phyloP scores from a whole-genome alignment of 2,797 vertebrate genomes.

The Crocidura indochinensis region DNA sequence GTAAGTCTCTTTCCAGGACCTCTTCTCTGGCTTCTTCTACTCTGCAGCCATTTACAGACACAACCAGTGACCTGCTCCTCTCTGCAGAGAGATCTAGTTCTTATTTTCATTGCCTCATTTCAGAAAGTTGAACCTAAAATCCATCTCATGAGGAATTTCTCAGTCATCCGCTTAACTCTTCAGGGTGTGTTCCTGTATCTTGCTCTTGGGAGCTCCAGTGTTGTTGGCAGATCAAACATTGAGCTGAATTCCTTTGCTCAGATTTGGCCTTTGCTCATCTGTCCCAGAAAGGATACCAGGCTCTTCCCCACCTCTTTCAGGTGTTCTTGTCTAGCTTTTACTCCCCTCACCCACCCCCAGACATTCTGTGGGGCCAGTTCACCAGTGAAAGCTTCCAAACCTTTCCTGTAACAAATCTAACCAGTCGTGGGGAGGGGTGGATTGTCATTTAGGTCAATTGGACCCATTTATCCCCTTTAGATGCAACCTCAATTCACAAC shows the following conservation, averaged over 20 bases:
- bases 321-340: not conserved
- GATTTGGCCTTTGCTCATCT: not conserved
- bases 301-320: not conserved
- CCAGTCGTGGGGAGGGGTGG: too few species aligned
- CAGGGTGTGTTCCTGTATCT: not conserved
- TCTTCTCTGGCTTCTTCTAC: not conserved
- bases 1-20: not conserved
- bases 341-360: not conserved
- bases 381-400: not conserved
- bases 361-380: not conserved
- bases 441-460: not conserved
- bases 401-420: not conserved
- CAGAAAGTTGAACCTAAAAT: too few species aligned
- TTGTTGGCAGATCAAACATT: not conserved
- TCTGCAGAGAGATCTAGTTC: not conserved
- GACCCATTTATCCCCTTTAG: not conserved
- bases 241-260: not conserved
- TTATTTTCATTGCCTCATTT: too few species aligned
- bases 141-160: too few species aligned
- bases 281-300: not conserved
- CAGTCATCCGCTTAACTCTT: too few species aligned
- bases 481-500: not conserved
- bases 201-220: not conserved
- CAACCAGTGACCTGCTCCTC: constrained; percentile 1
- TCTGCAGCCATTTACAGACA: too few species aligned